Base-by-base conservation (phyloP, 1,140 invertebrate genomes). In the Glossosoma conforme region DNA sequence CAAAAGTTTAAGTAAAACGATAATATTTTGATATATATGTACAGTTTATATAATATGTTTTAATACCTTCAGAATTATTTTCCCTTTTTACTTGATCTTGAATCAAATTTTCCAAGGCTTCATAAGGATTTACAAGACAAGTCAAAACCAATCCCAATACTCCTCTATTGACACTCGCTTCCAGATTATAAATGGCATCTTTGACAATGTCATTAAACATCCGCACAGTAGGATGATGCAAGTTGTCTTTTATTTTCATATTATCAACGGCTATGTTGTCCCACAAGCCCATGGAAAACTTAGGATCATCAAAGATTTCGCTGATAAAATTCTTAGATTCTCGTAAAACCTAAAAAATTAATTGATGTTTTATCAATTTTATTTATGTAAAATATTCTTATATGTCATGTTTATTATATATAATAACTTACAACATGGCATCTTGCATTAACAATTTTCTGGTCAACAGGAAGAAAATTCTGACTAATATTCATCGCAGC, bases 401-500 rank as follows among this genome's bases (percentile, higher is more conserved):
- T 9, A 5, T 36, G 33, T 9, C 6, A 36, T 10, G 5, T 9
- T 10, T 10, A 43, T 24, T 14, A 1, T 28, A 11, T 9, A 30
- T 4, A 14, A 42, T 22, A 30, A 54, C 51, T 36, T 47, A 58
- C 56, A n/a, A 58, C 56, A 43, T 58, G 56, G 47, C 51, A 58
- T 18, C 56, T 40, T 9, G 56, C 56, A 37, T 45, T 58, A 11
- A 58, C 47, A 13, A 58, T 58, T 22, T 41, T 47, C 20, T 51
- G 51, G 37, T 58, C 56, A 1, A 19, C 8, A 30, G 35, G 24
- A n/a, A 54, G 17, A 38, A 51, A 51, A 47, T 58, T 51, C 36
- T 54, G 51, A 24, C 56, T 51, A 36, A 58, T 54, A 35, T 54
- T 52, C 56, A 58, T 58, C 8, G 56, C 56, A 5, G 56, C 36